Conservation (phyloP, 2,113 vertebrate species). For the Nicator chloris region DNA sequence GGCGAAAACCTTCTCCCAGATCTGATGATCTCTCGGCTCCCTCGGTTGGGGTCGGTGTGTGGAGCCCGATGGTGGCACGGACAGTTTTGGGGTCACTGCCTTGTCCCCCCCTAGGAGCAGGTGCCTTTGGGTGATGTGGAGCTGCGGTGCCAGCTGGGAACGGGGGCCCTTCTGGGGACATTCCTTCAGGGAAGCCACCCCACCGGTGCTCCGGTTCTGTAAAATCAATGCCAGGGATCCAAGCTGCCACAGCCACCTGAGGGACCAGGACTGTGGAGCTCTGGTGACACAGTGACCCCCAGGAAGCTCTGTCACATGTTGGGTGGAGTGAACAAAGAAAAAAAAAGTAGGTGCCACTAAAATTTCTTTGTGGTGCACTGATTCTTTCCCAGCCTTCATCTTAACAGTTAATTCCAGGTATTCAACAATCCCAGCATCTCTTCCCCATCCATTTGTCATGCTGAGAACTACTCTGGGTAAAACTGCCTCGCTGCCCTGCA, state of each 20-base stretch:
- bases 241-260: not conserved
- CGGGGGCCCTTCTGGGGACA: not conserved
- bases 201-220: not conserved
- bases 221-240: not conserved
- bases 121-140: not conserved
- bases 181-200: not conserved
- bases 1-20: not conserved
- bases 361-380: not conserved
- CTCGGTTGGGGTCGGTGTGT: not conserved
- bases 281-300: not conserved
- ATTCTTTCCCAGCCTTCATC: not conserved
- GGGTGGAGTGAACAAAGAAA: not conserved
- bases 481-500: not conserved
- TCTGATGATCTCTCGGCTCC: not conserved
- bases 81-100: not conserved
- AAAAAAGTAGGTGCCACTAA: not conserved
- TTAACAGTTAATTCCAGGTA: not conserved
- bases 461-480: not conserved
- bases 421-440: not conserved
- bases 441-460: not conserved
- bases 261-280: not conserved
- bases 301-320: fast-evolving
- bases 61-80: not conserved
- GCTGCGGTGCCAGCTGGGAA: not conserved
- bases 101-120: not conserved